These are phyloP conservation scores for Pimpla rufipes DNA, from an alignment of 2,888 invertebrate species.

Conservation along the genomic window DNA sequence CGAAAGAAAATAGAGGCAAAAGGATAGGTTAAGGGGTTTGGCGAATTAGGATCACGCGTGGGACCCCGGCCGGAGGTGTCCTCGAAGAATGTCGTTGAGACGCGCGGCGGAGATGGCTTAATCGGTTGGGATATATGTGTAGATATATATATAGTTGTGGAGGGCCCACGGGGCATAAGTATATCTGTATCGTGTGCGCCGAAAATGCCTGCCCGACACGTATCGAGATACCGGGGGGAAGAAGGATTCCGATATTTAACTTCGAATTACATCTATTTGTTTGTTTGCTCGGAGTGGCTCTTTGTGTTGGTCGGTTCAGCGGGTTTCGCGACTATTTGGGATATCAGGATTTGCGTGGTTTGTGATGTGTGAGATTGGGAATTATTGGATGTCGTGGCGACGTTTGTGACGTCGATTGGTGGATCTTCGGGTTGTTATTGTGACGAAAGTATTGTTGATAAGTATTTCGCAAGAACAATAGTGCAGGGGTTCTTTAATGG, in stretches of 20 bases:
- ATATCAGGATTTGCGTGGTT: neutral
- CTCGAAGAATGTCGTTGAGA: conserved; percentile 68
- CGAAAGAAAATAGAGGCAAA: conserved; percentile 41
- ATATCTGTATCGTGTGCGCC: conserved; percentile 34
- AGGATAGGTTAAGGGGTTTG: conserved; percentile 39
- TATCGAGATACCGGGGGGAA: conserved; percentile 36
- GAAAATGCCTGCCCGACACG: conserved; percentile 52
- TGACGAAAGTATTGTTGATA: too few relatives aligned
- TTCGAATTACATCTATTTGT: conserved; percentile 65
- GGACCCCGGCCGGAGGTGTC: conserved; percentile 48
- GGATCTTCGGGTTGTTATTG: too few relatives aligned
- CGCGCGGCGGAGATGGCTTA: conserved; percentile 68
- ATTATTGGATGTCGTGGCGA: neutral
- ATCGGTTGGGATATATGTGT: conserved; percentile 61
- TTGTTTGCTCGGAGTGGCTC: conserved; percentile 28
- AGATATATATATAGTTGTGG: conserved; percentile 15
- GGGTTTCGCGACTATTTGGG: conserved; percentile 14
- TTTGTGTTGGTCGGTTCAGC: conserved; percentile 36
- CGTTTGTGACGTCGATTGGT: too few relatives aligned
- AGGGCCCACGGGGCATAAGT: neutral
- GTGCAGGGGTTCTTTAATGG: too few relatives aligned
- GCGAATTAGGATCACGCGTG: conserved; percentile 66
- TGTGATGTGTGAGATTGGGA: too few relatives aligned
- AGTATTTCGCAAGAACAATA: too few relatives aligned
- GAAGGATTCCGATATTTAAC: conserved; percentile 64